Conservation (phyloP, 2,113 vertebrate genomes). For the Sciurus niger region DNA sequence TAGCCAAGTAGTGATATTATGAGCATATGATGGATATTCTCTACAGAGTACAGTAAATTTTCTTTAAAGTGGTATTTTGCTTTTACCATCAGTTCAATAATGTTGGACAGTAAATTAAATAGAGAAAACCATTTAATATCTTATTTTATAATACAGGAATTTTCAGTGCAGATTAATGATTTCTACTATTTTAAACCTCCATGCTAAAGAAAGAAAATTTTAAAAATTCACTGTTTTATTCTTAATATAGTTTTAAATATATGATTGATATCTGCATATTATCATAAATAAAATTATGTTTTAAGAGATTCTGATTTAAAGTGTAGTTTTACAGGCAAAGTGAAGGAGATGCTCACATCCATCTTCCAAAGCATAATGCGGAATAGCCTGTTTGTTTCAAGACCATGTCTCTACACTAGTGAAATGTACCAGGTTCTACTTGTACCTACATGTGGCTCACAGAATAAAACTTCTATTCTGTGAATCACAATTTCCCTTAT, state of each 20-base stretch:
- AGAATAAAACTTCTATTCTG: neutral
- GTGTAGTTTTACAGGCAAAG: neutral
- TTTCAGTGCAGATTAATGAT: neutral
- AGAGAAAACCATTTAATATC: conserved; percentile 59
- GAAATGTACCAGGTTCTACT: neutral
- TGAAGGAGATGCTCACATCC: neutral
- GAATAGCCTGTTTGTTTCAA: neutral
- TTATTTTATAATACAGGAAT: conserved; percentile 29
- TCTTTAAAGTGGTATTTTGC: conserved; percentile 77
- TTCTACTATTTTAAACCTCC: conserved; percentile 13
- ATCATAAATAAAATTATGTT: neutral
- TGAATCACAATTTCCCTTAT: neutral
- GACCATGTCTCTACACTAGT: neutral
- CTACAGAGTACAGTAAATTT: conserved; percentile 75
- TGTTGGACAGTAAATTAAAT: conserved; percentile 74
- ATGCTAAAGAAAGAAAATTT: neutral
- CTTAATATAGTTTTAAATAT: neutral
- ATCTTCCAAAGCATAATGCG: neutral
- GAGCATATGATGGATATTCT: conserved; percentile 53
- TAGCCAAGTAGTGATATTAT: conserved; percentile 64
- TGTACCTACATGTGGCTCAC: neutral
- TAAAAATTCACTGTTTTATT: neutral
- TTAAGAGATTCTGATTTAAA: neutral
- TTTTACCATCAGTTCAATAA: conserved; percentile 77
- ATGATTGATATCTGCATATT: neutral